These are phyloP conservation scores for Canis aureus DNA, from an alignment of 2,113 vertebrate genomes.

Conservation along the genomic window DNA sequence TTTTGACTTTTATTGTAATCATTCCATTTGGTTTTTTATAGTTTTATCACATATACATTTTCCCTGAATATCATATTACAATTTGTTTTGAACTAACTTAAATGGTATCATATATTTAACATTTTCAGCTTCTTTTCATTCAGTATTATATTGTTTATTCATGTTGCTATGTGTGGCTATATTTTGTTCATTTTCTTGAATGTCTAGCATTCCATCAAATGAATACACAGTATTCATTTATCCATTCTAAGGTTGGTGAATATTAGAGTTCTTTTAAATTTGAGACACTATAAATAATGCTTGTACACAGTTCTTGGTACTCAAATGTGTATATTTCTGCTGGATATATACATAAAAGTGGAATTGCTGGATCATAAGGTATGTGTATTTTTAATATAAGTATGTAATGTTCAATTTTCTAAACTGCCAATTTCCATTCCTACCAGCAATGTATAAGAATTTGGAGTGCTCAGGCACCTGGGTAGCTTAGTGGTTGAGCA, in stretches of 20 bases:
- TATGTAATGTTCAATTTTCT: constrained; percentile 18
- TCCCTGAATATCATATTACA: background rate
- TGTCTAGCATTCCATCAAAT: background rate
- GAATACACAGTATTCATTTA: background rate
- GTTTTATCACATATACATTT: constrained; percentile 15
- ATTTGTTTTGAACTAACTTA: constrained; percentile 11
- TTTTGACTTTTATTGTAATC: background rate
- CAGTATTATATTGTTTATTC: background rate
- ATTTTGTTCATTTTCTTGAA: constrained; percentile 23
- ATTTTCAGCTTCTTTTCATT: background rate
- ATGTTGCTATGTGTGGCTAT: background rate
- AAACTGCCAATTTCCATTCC: background rate
- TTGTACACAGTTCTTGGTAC: background rate
- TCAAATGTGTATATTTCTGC: background rate
- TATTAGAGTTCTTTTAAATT: background rate
- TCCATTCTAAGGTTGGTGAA: background rate
- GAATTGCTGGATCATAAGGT: background rate
- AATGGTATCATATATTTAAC: background rate
- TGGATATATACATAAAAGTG: background rate
- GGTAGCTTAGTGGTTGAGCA: too few species aligned
- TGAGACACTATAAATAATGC: background rate
- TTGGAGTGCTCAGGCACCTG: background rate
- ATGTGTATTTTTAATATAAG: background rate
- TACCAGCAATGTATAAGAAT: background rate
- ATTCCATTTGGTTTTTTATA: background rate